A percentile compares a stretch with the other conserved stretches of the same genome.
Evolutionary conservation across 2,113 vertebrate species (phyloP).

Genomic region (Marmota flaviventris): DNA sequence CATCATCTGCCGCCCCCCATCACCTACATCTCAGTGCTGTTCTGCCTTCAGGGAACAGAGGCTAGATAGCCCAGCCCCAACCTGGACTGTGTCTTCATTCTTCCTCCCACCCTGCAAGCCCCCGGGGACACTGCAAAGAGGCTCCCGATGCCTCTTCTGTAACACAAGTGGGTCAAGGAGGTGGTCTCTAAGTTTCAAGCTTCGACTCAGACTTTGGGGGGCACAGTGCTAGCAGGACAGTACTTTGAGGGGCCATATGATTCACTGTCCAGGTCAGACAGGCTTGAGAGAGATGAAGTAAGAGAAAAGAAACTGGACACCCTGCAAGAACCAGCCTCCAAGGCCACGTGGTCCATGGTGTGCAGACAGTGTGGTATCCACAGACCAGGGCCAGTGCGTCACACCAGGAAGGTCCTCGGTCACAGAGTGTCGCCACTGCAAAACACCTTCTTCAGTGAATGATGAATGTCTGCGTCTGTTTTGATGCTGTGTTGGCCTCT

Average conservation of each 20-base stretch:
- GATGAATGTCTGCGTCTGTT: background rate
- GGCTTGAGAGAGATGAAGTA: background rate
- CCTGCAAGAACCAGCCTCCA: background rate
- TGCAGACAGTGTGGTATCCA: too few relatives aligned
- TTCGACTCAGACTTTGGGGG: background rate
- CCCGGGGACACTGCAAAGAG: too few relatives aligned
- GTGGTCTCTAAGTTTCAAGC: background rate
- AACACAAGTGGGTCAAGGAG: background rate
- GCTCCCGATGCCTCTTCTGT: background rate
- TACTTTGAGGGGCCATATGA: too few relatives aligned
- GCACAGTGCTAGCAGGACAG: background rate
- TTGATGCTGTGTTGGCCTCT: background rate
- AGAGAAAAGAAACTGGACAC: background rate
- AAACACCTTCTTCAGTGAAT: background rate
- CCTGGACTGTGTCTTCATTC: background rate
- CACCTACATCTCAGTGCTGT: background rate
- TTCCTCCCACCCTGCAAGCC: background rate
- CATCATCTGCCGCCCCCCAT: too few relatives aligned
- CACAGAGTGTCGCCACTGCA: background rate
- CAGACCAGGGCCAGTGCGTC: background rate
- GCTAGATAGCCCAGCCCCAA: rapidly evolving
- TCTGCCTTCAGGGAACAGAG: background rate
- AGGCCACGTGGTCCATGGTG: too few relatives aligned
- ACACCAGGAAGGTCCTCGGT: too few relatives aligned
- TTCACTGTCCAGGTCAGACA: too few relatives aligned